These are phyloP conservation scores for Melanotaenia boesemani DNA, from an alignment of 2,797 vertebrate genomes.

Conservation along the genomic window DNA sequence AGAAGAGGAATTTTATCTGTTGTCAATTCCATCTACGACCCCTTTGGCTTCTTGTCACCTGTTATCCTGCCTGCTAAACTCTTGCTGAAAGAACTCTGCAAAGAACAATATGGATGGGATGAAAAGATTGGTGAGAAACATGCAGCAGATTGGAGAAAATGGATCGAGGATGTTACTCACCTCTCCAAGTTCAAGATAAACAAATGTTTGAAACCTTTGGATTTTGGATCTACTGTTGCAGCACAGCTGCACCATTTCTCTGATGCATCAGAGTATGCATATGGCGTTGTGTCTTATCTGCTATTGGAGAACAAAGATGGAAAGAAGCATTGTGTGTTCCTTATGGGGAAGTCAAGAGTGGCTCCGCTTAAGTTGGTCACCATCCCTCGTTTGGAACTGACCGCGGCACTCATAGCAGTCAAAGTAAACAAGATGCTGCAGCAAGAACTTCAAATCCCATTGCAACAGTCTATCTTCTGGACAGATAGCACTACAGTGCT, in stretches of 20 bases:
- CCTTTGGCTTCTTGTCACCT: background rate
- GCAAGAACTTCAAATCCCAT: background rate
- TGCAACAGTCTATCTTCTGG: background rate
- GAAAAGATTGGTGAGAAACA: background rate
- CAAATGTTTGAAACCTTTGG: background rate
- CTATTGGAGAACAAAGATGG: background rate
- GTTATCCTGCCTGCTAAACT: background rate
- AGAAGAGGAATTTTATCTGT: conserved; percentile 4
- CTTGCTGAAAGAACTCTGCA: background rate
- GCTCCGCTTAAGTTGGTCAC: background rate
- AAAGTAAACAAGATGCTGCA: background rate
- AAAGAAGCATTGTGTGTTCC: background rate
- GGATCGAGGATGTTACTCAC: background rate
- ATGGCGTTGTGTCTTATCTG: background rate
- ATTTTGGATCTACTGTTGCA: background rate
- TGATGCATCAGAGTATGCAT: background rate
- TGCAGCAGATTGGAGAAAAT: background rate
- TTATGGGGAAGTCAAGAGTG: background rate
- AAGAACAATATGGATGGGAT: background rate
- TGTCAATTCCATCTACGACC: background rate
- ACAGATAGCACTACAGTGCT: conserved; percentile 4
- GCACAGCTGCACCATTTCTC: conserved; percentile 7
- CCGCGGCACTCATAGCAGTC: background rate
- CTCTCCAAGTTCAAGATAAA: background rate
- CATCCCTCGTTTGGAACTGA: background rate